Conservation (phyloP, 2,888 invertebrate genomes). For the Phortica magna region DNA sequence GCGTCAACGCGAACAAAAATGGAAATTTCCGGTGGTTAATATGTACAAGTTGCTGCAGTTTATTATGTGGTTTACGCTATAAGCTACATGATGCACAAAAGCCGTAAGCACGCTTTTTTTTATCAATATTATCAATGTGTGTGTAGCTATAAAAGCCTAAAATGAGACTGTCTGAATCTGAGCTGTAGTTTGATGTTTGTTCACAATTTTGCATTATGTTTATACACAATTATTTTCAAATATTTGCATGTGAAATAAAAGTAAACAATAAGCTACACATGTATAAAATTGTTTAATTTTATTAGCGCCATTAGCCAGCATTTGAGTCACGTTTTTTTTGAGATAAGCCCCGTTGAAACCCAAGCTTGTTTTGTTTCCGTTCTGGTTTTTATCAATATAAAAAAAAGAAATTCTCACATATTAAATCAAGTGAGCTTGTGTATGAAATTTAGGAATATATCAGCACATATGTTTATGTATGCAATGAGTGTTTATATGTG, state of each 20-base stretch:
- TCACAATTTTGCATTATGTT: not conserved
- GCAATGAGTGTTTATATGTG: not conserved
- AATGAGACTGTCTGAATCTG: conserved; percentile 9
- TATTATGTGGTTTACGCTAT: conserved; percentile 83
- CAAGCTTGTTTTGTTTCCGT: not conserved
- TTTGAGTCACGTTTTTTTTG: not conserved
- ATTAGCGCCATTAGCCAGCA: not conserved
- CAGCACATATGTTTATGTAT: not conserved
- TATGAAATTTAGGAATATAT: conserved; percentile 19
- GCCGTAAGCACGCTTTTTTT: conserved; percentile 31
- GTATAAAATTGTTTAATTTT: conserved; percentile 6
- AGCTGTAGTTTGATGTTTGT: not conserved
- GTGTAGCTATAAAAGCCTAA: not conserved
- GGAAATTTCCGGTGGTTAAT: conserved; percentile 79
- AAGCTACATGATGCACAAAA: conserved; percentile 56
- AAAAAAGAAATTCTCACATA: not conserved
- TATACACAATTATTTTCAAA: not conserved
- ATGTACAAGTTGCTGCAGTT: conserved; percentile 81
- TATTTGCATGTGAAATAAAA: not conserved
- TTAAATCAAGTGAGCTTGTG: not conserved
- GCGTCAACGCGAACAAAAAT: conserved; percentile 60
- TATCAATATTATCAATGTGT: not conserved
- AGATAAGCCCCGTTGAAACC: not conserved
- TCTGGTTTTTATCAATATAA: not conserved
- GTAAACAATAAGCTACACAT: not conserved